These are phyloP conservation scores for Hetaerina titia DNA, from an alignment of 2,888 invertebrate genomes.

Conservation along the genomic window DNA sequence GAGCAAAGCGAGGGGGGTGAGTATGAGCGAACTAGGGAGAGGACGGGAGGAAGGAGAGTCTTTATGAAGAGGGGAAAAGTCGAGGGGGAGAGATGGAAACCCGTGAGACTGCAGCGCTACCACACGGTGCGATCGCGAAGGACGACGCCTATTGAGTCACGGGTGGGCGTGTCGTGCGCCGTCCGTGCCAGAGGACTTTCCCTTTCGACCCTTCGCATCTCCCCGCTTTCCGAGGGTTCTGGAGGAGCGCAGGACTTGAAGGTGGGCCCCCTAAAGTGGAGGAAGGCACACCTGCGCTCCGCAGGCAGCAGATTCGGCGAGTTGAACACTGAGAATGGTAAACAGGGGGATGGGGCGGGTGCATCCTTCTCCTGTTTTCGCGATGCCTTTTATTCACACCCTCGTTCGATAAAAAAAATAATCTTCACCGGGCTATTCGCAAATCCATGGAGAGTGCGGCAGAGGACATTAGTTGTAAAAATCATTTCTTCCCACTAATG, in stretches of 20 bases:
- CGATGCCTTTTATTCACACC: background rate
- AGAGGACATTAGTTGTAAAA: too few relatives aligned
- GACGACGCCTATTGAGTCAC: constrained; percentile 48
- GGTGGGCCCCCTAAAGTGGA: background rate
- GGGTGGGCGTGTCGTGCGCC: constrained; percentile 24
- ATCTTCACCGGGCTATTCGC: too few relatives aligned
- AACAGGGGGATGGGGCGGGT: background rate
- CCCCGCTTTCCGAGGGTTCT: background rate
- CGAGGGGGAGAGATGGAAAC: background rate
- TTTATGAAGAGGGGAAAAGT: background rate
- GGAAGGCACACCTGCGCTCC: background rate
- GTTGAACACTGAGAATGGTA: background rate
- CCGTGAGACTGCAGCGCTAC: constrained; percentile 46
- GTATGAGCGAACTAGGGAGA: background rate
- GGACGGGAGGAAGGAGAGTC: background rate
- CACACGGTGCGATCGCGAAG: constrained; percentile 28
- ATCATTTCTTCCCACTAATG: too few relatives aligned
- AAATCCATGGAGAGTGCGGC: too few relatives aligned
- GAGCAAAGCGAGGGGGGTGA: background rate
- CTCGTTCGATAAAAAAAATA: too few relatives aligned
- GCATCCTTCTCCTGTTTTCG: background rate
- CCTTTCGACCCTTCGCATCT: background rate
- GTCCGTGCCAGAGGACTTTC: constrained; percentile 27
- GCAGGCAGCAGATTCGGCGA: background rate
- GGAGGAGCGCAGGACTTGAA: background rate